Conservation (phyloP, 2,888 invertebrate genomes). For the Electrophaes corylata region DNA sequence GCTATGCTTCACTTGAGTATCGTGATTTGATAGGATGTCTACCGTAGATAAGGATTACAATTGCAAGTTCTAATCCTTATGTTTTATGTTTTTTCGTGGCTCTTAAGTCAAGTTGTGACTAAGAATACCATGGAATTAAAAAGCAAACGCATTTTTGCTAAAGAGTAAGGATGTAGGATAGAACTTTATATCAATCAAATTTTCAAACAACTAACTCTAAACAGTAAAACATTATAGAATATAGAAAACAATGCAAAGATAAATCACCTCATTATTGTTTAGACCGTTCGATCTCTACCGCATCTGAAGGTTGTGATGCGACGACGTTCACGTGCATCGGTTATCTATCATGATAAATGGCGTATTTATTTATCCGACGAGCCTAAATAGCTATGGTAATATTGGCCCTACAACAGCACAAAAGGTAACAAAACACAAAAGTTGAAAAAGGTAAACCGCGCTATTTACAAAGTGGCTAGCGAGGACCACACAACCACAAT, state of each 20-base stretch:
- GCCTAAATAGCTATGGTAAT: constrained; percentile 85
- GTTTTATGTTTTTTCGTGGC: too few species aligned
- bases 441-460: constrained; percentile 85
- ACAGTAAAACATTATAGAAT: constrained; percentile 25
- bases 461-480: constrained; percentile 85
- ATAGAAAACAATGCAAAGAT: constrained; percentile 66
- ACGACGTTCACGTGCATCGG: constrained; percentile 77
- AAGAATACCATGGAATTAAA: too few species aligned
- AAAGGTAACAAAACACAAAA: constrained; percentile 85
- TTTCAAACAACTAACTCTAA: constrained; percentile 5
- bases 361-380: constrained; percentile 84
- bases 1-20: too few species aligned
- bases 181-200: constrained; percentile 9
- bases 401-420: constrained; percentile 84
- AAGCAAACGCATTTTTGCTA: too few species aligned
- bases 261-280: constrained; percentile 69
- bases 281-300: constrained; percentile 74
- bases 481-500: constrained; percentile 84
- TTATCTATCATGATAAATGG: constrained; percentile 84
- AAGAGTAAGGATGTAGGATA: background rate
- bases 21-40: too few species aligned
- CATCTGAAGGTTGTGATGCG: constrained; percentile 66
- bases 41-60: too few species aligned
- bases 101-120: too few species aligned
- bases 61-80: too few species aligned